These are phyloP conservation scores for Schizotus pectinicornis DNA, from an alignment of 2,888 invertebrate genomes.

Conservation along the genomic window DNA sequence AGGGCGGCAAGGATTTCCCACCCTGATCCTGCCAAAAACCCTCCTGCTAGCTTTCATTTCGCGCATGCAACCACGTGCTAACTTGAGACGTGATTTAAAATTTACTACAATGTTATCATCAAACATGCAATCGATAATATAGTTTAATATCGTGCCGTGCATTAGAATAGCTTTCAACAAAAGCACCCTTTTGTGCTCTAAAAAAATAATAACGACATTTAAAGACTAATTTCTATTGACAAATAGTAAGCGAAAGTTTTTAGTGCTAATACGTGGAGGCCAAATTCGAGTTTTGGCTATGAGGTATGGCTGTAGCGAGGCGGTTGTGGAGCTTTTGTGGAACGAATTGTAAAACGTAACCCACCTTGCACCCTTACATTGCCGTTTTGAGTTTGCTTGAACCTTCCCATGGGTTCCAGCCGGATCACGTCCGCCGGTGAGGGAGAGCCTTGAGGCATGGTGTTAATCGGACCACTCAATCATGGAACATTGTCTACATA, in stretches of 20 bases:
- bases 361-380: slow-evolving; percentile 63
- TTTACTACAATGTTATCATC: slow-evolving; percentile 12
- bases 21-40: slow-evolving; percentile 15
- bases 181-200: slow-evolving; percentile 5
- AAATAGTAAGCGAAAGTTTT: slow-evolving; percentile 7
- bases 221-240: background rate
- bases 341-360: slow-evolving; percentile 23
- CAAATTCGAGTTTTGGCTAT: slow-evolving; percentile 7
- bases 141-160: background rate
- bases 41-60: slow-evolving; percentile 8
- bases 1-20: slow-evolving; percentile 22
- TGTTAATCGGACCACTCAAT: slow-evolving; percentile 37
- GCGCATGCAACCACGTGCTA: slow-evolving; percentile 31
- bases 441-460: slow-evolving; percentile 51
- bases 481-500: slow-evolving; percentile 40
- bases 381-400: slow-evolving; percentile 69
- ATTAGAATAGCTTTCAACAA: slow-evolving; percentile 1
- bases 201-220: no score
- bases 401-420: slow-evolving; percentile 70
- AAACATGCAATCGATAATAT: slow-evolving; percentile 26
- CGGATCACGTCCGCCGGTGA: slow-evolving; percentile 64
- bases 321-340: slow-evolving; percentile 30
- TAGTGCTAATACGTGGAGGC: slow-evolving; percentile 10
- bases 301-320: slow-evolving; percentile 21
- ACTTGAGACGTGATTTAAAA: slow-evolving; percentile 4